phyloP scores from a whole-genome alignment of 2,797 vertebrate species.

The Triplophysa yarkandensis region DNA sequence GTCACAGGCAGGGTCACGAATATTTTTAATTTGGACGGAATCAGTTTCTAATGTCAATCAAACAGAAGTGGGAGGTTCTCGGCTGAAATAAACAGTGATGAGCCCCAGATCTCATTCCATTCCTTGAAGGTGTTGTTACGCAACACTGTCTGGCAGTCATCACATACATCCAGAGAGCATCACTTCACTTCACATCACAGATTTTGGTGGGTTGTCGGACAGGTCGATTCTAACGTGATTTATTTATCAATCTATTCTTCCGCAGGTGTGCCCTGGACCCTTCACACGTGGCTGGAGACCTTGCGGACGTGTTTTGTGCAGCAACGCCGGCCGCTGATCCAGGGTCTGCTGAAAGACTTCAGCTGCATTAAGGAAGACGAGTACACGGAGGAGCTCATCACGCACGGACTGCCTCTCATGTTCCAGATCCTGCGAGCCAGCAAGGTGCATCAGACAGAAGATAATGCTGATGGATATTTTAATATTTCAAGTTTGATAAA shows the following conservation, averaged over 20 bases:
- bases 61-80: not conserved
- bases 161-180: not conserved
- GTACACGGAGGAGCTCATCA: conserved; percentile 60
- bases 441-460: conserved; percentile 70
- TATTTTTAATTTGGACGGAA: too few species aligned
- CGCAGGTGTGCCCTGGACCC: conserved; percentile 73
- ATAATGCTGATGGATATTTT: conserved; percentile 46
- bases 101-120: not conserved
- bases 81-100: not conserved
- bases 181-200: not conserved
- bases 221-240: not conserved
- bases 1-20: too few species aligned
- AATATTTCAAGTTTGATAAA: not conserved
- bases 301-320: conserved; percentile 70
- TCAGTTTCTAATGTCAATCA: not conserved
- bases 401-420: conserved; percentile 81
- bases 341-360: conserved; percentile 83
- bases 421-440: conserved; percentile 82
- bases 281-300: conserved; percentile 83
- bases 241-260: not conserved
- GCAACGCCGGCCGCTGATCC: conserved; percentile 65
- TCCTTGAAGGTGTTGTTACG: not conserved
- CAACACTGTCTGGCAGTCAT: not conserved
- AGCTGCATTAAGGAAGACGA: conserved; percentile 80
- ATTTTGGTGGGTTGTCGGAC: not conserved